A percentile compares a stretch with the other conserved stretches of the same genome.
Evolutionary conservation across 2,113 vertebrate species (phyloP).

Genomic region (Bubo scandiacus): DNA sequence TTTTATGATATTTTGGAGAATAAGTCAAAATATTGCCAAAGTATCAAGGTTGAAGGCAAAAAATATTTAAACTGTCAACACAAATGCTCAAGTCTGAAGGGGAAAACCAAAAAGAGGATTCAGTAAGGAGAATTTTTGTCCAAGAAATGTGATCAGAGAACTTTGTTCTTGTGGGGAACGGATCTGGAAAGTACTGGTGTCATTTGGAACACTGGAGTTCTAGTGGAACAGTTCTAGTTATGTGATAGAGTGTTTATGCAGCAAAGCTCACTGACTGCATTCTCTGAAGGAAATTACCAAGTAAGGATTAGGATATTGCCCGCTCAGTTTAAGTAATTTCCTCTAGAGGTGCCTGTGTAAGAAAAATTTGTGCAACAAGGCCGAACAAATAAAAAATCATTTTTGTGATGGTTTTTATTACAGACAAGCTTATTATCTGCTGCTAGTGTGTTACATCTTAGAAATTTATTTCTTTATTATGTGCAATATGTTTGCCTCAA

Average conservation of each 20-base stretch:
- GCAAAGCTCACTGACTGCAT: background rate
- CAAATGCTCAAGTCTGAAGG: background rate
- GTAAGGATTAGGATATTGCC: background rate
- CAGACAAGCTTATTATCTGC: background rate
- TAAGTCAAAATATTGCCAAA: background rate
- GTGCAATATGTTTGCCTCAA: background rate
- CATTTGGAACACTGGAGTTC: background rate
- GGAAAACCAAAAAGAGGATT: background rate
- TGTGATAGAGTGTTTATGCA: background rate
- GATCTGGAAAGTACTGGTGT: background rate
- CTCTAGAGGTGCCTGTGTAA: background rate
- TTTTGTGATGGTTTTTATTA: background rate
- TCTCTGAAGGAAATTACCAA: background rate
- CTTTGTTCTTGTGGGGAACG: background rate
- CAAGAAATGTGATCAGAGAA: background rate
- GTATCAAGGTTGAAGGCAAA: background rate
- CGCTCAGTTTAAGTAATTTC: background rate
- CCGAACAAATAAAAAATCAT: background rate
- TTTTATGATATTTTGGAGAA: background rate
- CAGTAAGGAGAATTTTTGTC: background rate
- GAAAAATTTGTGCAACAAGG: background rate
- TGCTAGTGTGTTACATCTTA: background rate
- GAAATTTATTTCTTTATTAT: background rate
- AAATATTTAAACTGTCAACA: background rate
- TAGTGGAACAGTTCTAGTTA: background rate